Conservation (phyloP, 1,140 invertebrate species). For the Drosophila littoralis region DNA sequence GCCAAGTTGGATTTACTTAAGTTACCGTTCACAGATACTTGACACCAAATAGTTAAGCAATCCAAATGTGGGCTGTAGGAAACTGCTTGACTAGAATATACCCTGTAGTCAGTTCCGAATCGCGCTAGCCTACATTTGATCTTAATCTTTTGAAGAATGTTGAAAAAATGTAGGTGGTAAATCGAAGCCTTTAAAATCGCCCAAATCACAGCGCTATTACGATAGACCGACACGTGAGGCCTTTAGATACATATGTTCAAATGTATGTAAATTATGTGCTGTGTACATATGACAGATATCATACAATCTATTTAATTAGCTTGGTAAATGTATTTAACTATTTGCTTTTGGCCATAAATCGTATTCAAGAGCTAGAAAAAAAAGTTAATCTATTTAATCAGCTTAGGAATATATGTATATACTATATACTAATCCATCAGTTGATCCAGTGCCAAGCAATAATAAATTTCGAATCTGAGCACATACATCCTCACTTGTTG, state of each 20-base stretch:
- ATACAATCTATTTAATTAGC: no score
- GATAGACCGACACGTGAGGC: no score
- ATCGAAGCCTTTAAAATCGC: no score
- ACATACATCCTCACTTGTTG: neutral
- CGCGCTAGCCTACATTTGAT: no score
- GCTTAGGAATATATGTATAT: neutral
- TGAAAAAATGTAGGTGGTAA: no score
- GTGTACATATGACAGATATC: no score
- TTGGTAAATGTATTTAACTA: no score
- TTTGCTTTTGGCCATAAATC: slow-evolving; percentile 1
- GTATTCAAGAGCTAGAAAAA: neutral
- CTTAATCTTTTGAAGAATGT: no score
- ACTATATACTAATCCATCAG: slow-evolving; percentile 9
- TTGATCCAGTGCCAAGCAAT: slow-evolving; percentile 13
- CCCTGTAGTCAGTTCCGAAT: neutral
- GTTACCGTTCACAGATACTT: neutral
- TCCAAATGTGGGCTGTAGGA: neutral
- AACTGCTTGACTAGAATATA: neutral
- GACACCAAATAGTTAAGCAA: neutral
- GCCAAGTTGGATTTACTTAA: neutral
- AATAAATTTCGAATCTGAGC: neutral
- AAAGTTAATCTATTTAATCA: slow-evolving; percentile 14
- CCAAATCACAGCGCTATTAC: no score
- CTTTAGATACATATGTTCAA: no score
- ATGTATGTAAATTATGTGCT: no score